Evolutionary conservation across 1,140 invertebrate genomes (phyloP).

Genomic region (Drosophila ambigua): DNA sequence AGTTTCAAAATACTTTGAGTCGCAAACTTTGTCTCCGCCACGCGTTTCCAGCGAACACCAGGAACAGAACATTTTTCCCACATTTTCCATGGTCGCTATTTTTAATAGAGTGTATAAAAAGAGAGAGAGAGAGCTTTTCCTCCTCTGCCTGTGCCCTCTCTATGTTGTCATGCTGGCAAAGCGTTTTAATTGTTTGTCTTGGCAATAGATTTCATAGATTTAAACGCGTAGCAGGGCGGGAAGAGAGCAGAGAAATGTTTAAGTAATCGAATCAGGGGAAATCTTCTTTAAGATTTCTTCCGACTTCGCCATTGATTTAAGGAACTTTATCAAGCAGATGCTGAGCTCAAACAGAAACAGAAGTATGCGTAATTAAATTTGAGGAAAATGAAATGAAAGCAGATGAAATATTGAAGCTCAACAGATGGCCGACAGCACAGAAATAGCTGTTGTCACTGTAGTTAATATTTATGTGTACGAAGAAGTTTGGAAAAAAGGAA

Average conservation of each 20-base stretch:
- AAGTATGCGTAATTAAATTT: constrained; percentile 36
- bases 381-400: constrained; percentile 12
- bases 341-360: constrained; percentile 1
- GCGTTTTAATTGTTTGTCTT: constrained; percentile 56
- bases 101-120: constrained; percentile 23
- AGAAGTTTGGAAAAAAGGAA: no score
- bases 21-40: constrained; percentile 44
- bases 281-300: constrained; percentile 43
- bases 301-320: constrained; percentile 27
- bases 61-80: constrained; percentile 34
- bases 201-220: constrained; percentile 37
- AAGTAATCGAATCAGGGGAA: constrained; percentile 47
- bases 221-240: no score
- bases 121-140: constrained; percentile 11
- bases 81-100: constrained; percentile 39
- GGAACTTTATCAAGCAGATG: constrained; percentile 23
- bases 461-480: no score
- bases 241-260: constrained; percentile 16
- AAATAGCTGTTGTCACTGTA: no score
- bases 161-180: constrained; percentile 42
- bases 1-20: constrained; percentile 58
- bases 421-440: no score
- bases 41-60: constrained; percentile 26
- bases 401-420: not conserved
- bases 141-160: not conserved